phyloP scores from a whole-genome alignment of 2,797 vertebrate species.

The Glyptemys insculpta region DNA sequence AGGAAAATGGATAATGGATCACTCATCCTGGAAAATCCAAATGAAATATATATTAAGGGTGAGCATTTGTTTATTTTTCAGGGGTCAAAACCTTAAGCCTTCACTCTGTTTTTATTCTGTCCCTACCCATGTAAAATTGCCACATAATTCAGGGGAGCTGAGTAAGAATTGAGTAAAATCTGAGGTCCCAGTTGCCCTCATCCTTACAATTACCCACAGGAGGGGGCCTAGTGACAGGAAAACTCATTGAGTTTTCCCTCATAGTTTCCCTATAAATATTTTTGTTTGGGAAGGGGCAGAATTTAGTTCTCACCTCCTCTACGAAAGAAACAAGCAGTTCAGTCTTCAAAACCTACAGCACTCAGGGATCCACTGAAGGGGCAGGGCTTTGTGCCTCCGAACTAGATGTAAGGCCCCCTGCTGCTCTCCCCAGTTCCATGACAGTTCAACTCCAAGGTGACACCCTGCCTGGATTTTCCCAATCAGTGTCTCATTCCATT shows the following conservation, averaged over 20 bases:
- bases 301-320: not conserved
- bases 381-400: not conserved
- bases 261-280: not conserved
- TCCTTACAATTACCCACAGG: not conserved
- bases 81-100: not conserved
- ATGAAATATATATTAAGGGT: not conserved
- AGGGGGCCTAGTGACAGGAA: not conserved
- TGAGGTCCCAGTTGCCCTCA: not conserved
- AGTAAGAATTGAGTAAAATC: not conserved
- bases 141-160: not conserved
- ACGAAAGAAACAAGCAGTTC: not conserved
- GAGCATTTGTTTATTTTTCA: not conserved
- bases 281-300: not conserved
- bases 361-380: not conserved
- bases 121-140: not conserved
- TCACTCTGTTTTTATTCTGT: slow-evolving; percentile 6
- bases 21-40: not conserved
- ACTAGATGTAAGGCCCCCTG: not conserved
- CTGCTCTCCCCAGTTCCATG: not conserved
- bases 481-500: not conserved
- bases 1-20: not conserved
- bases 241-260: not conserved
- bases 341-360: not conserved
- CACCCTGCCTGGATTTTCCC: not conserved
- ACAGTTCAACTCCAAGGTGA: not conserved